phyloP scores from a whole-genome alignment of 2,888 invertebrate species.

The Drosophila paramelanica region DNA sequence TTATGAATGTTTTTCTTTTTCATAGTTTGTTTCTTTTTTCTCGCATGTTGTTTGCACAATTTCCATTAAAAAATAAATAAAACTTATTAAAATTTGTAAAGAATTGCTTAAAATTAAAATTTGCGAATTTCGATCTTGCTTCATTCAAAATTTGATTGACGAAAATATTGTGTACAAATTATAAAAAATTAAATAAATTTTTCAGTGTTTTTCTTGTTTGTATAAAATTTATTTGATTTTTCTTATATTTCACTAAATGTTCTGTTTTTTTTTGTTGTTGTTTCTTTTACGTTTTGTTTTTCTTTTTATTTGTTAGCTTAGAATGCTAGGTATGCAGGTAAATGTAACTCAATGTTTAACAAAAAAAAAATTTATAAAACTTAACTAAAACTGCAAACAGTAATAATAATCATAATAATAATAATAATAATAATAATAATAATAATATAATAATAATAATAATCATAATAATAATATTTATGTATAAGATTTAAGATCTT shows the following conservation, averaged over 20 bases:
- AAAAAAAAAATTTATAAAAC: constrained; percentile 73
- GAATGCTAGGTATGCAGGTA: constrained; percentile 68
- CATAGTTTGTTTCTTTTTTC: constrained; percentile 25
- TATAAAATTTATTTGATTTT: constrained; percentile 55
- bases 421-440: no score
- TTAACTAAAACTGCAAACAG: constrained; percentile 68
- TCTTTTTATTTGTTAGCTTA: constrained; percentile 52
- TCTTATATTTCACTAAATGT: constrained; percentile 36
- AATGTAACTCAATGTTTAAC: constrained; percentile 78
- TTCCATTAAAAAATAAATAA: constrained; percentile 70
- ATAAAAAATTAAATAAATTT: constrained; percentile 30
- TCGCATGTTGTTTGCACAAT: constrained; percentile 47
- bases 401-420: constrained; percentile 49
- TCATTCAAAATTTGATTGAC: constrained; percentile 27
- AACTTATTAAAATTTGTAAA: constrained; percentile 62
- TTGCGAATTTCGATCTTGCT: constrained; percentile 9
- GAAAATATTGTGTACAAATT: background rate
- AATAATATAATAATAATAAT: no score
- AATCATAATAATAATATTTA: constrained; percentile 56
- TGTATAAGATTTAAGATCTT: constrained; percentile 70
- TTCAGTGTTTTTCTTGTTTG: constrained; percentile 23
- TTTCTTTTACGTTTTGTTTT: constrained; percentile 23
- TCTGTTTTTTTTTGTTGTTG: constrained; percentile 21
- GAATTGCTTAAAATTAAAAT: constrained; percentile 43
- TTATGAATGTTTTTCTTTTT: constrained; percentile 34